phyloP scores from a whole-genome alignment of 2,797 vertebrate species.

The Potorous gilbertii region DNA sequence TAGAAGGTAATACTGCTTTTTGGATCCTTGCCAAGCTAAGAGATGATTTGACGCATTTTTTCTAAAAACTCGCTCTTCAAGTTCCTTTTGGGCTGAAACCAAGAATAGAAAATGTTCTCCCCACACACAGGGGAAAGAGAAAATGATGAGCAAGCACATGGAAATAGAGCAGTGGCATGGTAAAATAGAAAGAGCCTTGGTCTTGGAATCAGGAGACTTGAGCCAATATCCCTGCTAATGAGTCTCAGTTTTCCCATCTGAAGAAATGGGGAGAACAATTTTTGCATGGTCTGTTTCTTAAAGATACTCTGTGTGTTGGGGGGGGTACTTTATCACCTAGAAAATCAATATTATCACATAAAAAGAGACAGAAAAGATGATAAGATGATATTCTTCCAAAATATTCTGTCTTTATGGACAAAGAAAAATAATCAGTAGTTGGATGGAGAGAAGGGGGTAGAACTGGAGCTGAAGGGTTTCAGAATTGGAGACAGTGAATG shows the following conservation, averaged over 20 bases:
- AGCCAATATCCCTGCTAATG: background rate
- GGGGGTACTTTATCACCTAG: background rate
- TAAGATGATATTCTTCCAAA: background rate
- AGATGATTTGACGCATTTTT: conserved; percentile 75
- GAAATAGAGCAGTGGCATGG: conserved; percentile 50
- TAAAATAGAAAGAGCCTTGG: background rate
- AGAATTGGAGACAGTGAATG: background rate
- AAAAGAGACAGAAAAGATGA: background rate
- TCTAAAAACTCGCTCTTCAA: conserved; percentile 74
- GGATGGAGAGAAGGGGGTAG: background rate
- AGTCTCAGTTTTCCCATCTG: background rate
- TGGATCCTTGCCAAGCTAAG: conserved; percentile 74
- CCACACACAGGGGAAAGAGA: conserved; percentile 72
- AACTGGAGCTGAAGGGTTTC: background rate
- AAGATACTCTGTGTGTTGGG: background rate
- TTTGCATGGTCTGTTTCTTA: background rate
- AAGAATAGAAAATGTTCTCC: conserved; percentile 79
- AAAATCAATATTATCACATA: background rate
- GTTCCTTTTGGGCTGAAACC: conserved; percentile 73
- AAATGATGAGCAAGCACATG: conserved; percentile 77
- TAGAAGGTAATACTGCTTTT: conserved; percentile 76
- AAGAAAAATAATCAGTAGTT: background rate
- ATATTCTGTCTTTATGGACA: background rate
- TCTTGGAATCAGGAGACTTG: background rate
- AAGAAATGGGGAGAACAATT: background rate